Evolutionary conservation across 2,113 vertebrate species (phyloP).

Genomic region (Clinocottus analis): DNA sequence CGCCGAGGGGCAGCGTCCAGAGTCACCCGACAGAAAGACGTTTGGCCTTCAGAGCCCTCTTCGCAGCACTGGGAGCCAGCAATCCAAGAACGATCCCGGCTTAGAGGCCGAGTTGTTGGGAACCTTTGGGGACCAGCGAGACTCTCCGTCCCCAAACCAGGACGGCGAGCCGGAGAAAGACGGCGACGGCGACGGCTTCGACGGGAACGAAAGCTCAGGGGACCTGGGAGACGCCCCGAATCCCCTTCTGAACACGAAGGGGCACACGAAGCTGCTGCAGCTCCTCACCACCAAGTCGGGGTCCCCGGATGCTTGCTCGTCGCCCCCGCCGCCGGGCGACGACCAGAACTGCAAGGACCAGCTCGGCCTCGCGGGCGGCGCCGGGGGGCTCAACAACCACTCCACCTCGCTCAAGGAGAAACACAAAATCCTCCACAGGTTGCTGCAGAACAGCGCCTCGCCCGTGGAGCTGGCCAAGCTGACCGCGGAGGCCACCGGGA

Average conservation of each 20-base stretch:
- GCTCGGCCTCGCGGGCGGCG: slow-evolving; percentile 70
- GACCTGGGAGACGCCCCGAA: slow-evolving; percentile 82
- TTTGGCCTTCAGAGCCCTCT: slow-evolving; percentile 64
- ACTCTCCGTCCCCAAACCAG: slow-evolving; percentile 83
- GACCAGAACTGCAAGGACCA: slow-evolving; percentile 88
- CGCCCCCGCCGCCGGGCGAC: slow-evolving; percentile 82
- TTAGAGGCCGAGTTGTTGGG: slow-evolving; percentile 62
- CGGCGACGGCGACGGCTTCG: slow-evolving; percentile 56
- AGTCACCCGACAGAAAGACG: slow-evolving; percentile 91
- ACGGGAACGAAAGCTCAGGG: slow-evolving; percentile 20
- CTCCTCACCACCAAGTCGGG: slow-evolving; percentile 96
- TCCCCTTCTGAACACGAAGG: slow-evolving; percentile 89
- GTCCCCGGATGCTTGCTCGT: slow-evolving; percentile 88
- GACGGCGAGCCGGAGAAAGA: slow-evolving; percentile 85
- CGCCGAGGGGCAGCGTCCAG: slow-evolving; percentile 74
- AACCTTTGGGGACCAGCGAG: slow-evolving; percentile 61
- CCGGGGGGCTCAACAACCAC: slow-evolving; percentile 61
- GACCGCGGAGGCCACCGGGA: slow-evolving; percentile 96
- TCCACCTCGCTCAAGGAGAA: slow-evolving; percentile 95
- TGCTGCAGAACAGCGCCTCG: slow-evolving; percentile 97
- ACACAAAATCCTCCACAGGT: slow-evolving; percentile 98
- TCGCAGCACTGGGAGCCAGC: slow-evolving; percentile 38
- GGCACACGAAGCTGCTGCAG: slow-evolving; percentile 96
- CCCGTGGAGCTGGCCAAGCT: slow-evolving; percentile 96
- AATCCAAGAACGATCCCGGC: slow-evolving; percentile 39